Percentiles rank a stretch among this genome's conserved stretches.
Conservation (phyloP, 2,888 invertebrate genomes). For the Epinotia bilunana region DNA sequence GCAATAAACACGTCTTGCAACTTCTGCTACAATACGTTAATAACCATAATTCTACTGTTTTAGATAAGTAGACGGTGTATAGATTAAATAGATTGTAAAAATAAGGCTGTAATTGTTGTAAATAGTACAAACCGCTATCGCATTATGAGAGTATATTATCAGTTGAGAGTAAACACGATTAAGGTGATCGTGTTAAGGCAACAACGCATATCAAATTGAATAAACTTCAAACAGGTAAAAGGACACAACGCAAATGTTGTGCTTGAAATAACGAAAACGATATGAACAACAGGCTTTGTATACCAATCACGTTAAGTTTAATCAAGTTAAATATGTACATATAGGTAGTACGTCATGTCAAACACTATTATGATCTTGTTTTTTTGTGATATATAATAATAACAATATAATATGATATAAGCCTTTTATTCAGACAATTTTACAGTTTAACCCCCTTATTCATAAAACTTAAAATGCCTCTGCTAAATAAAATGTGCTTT, state of each 20-base stretch:
- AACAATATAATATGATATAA: too few species aligned
- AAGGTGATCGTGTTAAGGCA: conserved; percentile 7
- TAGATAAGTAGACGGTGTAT: not conserved
- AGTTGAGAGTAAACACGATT: conserved; percentile 18
- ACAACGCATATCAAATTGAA: not conserved
- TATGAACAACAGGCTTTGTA: too few species aligned
- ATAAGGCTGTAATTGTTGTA: not conserved
- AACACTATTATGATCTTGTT: too few species aligned
- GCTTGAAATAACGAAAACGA: too few species aligned
- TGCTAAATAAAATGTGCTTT: too few species aligned
- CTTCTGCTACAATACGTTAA: conserved; percentile 4
- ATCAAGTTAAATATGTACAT: too few species aligned
- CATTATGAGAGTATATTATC: conserved; percentile 2
- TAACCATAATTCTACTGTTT: conserved; percentile 15
- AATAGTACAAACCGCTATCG: not conserved
- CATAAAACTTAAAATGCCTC: too few species aligned
- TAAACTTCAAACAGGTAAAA: not conserved
- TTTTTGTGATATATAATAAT: too few species aligned
- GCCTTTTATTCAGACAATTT: too few species aligned
- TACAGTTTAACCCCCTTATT: too few species aligned
- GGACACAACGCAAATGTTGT: not conserved
- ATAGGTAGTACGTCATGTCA: too few species aligned
- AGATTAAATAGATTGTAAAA: not conserved
- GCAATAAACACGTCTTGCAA: conserved; percentile 18
- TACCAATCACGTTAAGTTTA: too few species aligned